A percentile compares a stretch with the other conserved stretches of the same genome.
phyloP scores from a whole-genome alignment of 2,888 invertebrate genomes.

The Timandra comae region DNA sequence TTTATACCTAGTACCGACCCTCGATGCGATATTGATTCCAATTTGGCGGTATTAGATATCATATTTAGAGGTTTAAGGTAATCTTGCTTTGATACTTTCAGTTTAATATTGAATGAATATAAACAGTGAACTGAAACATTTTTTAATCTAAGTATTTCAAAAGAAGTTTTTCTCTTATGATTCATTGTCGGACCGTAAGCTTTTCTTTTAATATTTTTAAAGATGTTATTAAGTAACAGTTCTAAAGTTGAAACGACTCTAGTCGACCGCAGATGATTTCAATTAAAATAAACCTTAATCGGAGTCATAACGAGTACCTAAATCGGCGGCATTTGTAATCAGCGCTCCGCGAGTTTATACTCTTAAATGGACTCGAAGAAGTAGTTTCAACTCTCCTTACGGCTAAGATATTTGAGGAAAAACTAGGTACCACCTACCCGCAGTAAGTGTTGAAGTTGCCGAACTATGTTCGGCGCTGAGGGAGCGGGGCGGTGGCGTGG shows the following conservation, averaged over 20 bases:
- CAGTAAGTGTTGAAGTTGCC: slow-evolving; percentile 67
- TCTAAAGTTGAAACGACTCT: slow-evolving; percentile 6
- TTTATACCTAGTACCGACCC: too few relatives aligned
- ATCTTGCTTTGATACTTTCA: too few relatives aligned
- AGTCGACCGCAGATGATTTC: slow-evolving; percentile 41
- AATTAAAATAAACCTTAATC: slow-evolving; percentile 66
- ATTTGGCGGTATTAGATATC: too few relatives aligned
- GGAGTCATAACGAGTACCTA: slow-evolving; percentile 59
- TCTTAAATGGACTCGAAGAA: slow-evolving; percentile 73
- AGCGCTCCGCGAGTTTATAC: slow-evolving; percentile 67
- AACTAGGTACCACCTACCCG: slow-evolving; percentile 65
- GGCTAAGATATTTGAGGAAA: slow-evolving; percentile 74
- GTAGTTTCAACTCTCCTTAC: slow-evolving; percentile 74
- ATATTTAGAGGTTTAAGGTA: too few relatives aligned
- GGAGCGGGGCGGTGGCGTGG: slow-evolving; percentile 27
- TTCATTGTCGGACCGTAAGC: too few relatives aligned
- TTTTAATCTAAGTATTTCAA: too few relatives aligned
- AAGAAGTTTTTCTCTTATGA: too few relatives aligned
- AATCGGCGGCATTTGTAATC: slow-evolving; percentile 70
- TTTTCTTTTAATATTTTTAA: too few relatives aligned
- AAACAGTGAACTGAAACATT: too few relatives aligned
- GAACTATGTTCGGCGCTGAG: slow-evolving; percentile 52
- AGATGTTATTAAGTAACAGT: background rate
- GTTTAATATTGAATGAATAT: too few relatives aligned
- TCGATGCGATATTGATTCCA: too few relatives aligned